Percentiles rank a stretch among this genome's conserved stretches.
Conservation (phyloP, 2,113 vertebrate genomes). For the Ictalurus furcatus region DNA sequence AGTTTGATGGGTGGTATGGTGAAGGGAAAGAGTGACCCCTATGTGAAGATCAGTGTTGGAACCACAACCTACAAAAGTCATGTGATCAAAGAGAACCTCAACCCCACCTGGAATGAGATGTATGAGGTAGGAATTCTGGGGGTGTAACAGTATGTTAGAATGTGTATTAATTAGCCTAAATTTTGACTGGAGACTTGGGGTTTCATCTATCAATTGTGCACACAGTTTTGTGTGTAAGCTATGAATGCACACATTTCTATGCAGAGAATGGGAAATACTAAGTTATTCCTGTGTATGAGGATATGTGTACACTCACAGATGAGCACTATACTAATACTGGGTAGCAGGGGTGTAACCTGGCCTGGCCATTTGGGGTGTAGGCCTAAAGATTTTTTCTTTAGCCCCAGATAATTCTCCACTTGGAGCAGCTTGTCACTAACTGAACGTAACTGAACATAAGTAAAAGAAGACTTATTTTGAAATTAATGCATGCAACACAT, state of each 20-base stretch:
- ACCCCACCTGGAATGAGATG: slow-evolving; percentile 88
- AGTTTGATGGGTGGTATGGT: slow-evolving; percentile 79
- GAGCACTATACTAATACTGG: not conserved
- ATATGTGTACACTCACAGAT: not conserved
- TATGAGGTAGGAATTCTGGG: slow-evolving; percentile 77
- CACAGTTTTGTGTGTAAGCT: not conserved
- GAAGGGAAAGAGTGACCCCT: slow-evolving; percentile 91
- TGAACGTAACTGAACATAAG: no score
- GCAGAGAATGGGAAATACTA: not conserved
- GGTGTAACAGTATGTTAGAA: not conserved
- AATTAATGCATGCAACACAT: no score
- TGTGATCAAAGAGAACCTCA: slow-evolving; percentile 86
- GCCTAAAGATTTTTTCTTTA: no score
- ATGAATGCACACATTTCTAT: not conserved
- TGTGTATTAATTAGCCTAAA: not conserved
- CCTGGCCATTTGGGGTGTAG: no score
- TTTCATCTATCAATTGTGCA: not conserved
- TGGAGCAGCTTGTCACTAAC: no score
- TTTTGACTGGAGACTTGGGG: not conserved
- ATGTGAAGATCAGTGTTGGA: slow-evolving; percentile 78
- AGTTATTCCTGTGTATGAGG: not conserved
- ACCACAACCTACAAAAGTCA: slow-evolving; percentile 76
- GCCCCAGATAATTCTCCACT: no score
- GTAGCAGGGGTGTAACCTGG: no score
- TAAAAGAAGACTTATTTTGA: no score